A percentile compares a stretch with the other conserved stretches of the same genome.
Evolutionary conservation across 2,888 invertebrate species (phyloP).

Genomic region (Nomada ferruginata): DNA sequence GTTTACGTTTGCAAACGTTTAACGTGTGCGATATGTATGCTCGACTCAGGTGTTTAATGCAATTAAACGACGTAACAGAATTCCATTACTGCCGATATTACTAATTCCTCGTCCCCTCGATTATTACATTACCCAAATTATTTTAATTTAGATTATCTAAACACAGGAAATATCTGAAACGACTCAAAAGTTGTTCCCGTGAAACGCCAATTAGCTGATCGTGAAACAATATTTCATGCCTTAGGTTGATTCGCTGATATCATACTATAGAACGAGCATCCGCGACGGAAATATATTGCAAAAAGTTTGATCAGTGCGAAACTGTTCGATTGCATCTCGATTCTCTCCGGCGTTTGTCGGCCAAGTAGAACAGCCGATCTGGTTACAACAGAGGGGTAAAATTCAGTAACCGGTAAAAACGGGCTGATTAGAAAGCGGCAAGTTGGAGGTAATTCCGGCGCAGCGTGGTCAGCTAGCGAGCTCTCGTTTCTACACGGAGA

Average conservation of each 20-base stretch:
- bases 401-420: constrained; percentile 64
- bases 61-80: neutral
- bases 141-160: neutral
- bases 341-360: neutral
- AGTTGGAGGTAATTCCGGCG: constrained; percentile 50
- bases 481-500: constrained; percentile 56
- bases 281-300: neutral
- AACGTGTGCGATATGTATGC: too few relatives aligned
- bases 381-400: constrained; percentile 52
- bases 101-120: neutral
- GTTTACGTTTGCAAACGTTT: too few relatives aligned
- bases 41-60: too few relatives aligned
- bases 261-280: too few relatives aligned
- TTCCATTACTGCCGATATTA: neutral
- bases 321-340: neutral
- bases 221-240: too few relatives aligned
- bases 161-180: neutral
- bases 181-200: too few relatives aligned
- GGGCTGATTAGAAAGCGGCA: constrained; percentile 71
- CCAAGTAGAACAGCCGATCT: constrained; percentile 1
- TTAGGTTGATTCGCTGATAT: too few relatives aligned
- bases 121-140: neutral
- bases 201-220: too few relatives aligned
- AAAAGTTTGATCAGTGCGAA: neutral
- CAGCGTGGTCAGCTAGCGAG: constrained; percentile 38